Evolutionary conservation across 2,797 vertebrate genomes (phyloP), one percentile per base, ranked within the genome.

Genomic region (Poeciliopsis gracilis): DNA sequence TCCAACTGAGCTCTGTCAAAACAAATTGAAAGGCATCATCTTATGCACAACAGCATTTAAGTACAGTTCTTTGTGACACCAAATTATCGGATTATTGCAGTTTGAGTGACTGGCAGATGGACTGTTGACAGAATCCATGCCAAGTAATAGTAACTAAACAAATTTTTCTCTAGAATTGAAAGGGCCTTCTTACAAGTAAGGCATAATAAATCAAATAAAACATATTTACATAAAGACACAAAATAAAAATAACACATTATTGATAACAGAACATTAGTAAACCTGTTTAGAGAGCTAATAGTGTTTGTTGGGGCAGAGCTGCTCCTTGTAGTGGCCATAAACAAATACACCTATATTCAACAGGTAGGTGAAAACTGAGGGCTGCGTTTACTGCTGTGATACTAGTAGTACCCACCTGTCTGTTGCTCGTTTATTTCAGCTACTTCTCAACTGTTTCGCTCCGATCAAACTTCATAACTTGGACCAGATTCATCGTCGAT

Each of bases 21-120:
- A 63, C 2, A 28, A 9, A 28, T 57, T 18, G 51, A 9, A 78
- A 47, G 73, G 11, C 10, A 72, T 51, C 4, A 0, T n/a, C 0
- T 45, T 5, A 25, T 0, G 30, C 79, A 59, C 10, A 72, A 28
- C 18, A 74, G 45, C 25, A 1, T 25, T 23, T 23, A 20, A 47
- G 0, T 18, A 49, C 9, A n/a, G 25, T 67, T 77, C 12, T 45
- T 3, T 33, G 30, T 79, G 85, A 70, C 77, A 82, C 16, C 18
- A 46, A 53, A 79, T 80, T 77, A 84, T 7, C 5, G 80, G 86
- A 88, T 92, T 91, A 88, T 73, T 79, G 43, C 1, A 67, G 71
- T 89, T 76, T 83, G 87, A 92, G 91, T 45, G 81, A 69, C 61
- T 91, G 86, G 86, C 90, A 91, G 84, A 63, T 77, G 47, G 49